phyloP scores from a whole-genome alignment of 2,797 vertebrate genomes.

The Ceryle rudis region DNA sequence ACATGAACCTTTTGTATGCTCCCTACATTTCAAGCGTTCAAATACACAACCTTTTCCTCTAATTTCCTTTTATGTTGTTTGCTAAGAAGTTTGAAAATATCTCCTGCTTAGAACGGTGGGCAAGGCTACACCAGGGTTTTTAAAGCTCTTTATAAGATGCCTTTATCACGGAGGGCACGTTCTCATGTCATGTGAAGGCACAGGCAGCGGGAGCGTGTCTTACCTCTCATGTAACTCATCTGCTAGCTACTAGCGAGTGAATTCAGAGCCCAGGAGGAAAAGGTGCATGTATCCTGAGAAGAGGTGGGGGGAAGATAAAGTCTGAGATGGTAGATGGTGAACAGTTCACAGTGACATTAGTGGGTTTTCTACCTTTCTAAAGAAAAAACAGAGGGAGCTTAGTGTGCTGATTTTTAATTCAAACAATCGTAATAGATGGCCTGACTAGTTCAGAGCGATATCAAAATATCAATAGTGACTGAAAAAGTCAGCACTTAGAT shows the following conservation, averaged over 20 bases:
- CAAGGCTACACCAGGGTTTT: background rate
- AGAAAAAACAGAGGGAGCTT: background rate
- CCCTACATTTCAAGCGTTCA: background rate
- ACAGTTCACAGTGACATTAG: background rate
- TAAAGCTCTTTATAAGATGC: background rate
- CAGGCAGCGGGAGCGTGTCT: background rate
- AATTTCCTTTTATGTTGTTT: background rate
- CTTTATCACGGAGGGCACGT: background rate
- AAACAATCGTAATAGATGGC: background rate
- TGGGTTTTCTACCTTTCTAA: background rate
- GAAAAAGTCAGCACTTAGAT: background rate
- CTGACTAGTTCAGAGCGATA: background rate
- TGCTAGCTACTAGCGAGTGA: background rate
- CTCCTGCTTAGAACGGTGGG: background rate
- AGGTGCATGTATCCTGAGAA: fast-evolving
- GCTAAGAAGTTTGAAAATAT: background rate
- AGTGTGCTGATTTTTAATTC: background rate
- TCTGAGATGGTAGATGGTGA: background rate
- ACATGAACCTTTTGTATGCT: background rate
- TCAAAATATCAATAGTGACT: background rate
- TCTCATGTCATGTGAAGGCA: background rate
- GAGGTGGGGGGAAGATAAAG: background rate
- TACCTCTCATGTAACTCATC: background rate
- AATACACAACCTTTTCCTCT: background rate
- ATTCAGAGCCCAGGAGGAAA: background rate